phyloP scores from a whole-genome alignment of 2,888 invertebrate genomes.

The Mimas tiliae region DNA sequence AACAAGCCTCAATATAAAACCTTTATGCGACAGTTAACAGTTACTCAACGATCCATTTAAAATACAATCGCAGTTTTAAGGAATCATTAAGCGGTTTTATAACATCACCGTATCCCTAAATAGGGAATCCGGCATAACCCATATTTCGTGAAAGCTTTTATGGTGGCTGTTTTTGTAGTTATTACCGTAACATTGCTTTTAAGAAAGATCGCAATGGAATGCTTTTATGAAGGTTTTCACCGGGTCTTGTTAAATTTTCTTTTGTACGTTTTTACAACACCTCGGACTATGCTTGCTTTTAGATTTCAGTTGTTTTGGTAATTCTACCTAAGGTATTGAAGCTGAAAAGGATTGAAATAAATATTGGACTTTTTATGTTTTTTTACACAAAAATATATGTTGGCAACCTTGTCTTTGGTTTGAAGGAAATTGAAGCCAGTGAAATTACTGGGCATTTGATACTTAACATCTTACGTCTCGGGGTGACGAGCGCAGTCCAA shows the following conservation, averaged over 20 bases:
- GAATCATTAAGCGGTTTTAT: background rate
- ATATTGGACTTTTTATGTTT: background rate
- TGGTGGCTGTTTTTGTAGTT: constrained; percentile 14
- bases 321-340: background rate
- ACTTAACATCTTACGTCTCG: too few species aligned
- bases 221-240: background rate
- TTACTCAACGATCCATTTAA: background rate
- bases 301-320: background rate
- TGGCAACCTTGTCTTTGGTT: too few species aligned
- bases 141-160: constrained; percentile 17
- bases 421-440: too few species aligned
- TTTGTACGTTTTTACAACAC: background rate
- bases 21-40: constrained; percentile 2
- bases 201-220: constrained; percentile 3
- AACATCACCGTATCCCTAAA: background rate
- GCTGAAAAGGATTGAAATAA: background rate
- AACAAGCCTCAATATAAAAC: background rate
- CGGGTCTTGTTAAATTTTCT: background rate
- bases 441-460: too few species aligned
- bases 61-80: background rate
- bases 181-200: background rate
- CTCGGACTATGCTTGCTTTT: background rate
- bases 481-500: too few species aligned
- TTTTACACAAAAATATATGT: too few species aligned
- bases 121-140: background rate